Base-by-base conservation (phyloP, 2,888 invertebrate genomes). In the Globia sparganii region DNA sequence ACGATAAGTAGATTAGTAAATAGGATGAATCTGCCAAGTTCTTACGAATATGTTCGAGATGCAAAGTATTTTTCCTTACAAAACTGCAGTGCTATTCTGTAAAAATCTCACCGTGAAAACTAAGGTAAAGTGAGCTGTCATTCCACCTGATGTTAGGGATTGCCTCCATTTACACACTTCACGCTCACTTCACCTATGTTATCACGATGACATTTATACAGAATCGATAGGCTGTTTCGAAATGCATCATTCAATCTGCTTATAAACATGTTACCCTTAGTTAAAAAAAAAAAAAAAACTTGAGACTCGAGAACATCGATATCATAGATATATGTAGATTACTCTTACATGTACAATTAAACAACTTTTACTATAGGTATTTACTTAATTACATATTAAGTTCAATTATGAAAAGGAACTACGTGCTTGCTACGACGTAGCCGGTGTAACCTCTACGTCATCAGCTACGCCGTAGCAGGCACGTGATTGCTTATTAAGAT, bases 391-490 rank as follows among this genome's bases (percentile, higher is more conserved):
- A 53, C 53, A 18, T 46, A 6, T 37, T 6, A 76, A 2, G 3
- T 66, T 53, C 11, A 18, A 75, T 15, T 21, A 15, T 15, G 25
- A 49, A 21, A 37, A 59, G 8, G 6, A 37, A n/a, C 58, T 71
- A 62, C 40, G n/a, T 11, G 9, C 25, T 37, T 46, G 46, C 81
- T 81, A 77, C 77, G 77, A n/a, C 61, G 66, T 81, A 66, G 76
- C 49, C 1, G 18, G 15, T 13, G 31, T 53, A 43, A 28, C 18
- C n/a, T 59, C 43, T 75, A 81, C 68, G 70, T 15, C 11, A 53
- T 15, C 25, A 56, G 66, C 72, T 78, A 78, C 79, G 75, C 31
- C 75, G 81, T 80, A 80, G 81, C 46, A 53, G 43, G 31, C 8
- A 31, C 13, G 21, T 66, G 40, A 43, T 11, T 40, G 40, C 40